Conservation (phyloP, 2,888 invertebrate genomes). For the Drosophila phalerata region DNA sequence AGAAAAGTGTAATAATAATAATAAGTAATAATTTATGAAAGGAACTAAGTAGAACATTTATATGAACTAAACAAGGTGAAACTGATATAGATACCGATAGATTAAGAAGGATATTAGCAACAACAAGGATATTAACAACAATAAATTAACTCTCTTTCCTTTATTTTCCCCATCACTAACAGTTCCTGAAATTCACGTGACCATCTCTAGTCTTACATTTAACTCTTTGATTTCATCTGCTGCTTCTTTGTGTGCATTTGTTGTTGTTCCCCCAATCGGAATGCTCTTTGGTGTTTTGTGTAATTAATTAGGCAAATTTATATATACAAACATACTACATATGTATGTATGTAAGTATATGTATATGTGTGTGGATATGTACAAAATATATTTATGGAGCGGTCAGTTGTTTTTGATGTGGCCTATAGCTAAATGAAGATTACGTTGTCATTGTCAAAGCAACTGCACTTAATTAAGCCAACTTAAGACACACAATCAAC, state of each 20-base stretch:
- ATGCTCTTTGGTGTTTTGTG: constrained; percentile 58
- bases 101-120: no score
- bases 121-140: no score
- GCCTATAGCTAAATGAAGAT: constrained; percentile 63
- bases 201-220: constrained; percentile 33
- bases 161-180: not conserved
- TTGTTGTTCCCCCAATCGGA: constrained; percentile 25
- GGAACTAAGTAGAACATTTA: no score
- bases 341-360: not conserved
- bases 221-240: constrained; percentile 14
- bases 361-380: not conserved
- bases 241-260: constrained; percentile 8
- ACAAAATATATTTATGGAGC: constrained; percentile 41
- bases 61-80: no score
- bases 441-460: constrained; percentile 74
- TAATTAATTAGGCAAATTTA: constrained; percentile 79
- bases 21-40: no score
- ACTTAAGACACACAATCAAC: constrained; percentile 58
- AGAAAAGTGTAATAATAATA: no score
- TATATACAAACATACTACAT: constrained; percentile 40
- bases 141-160: not conserved
- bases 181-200: constrained; percentile 27
- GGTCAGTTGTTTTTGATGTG: constrained; percentile 60
- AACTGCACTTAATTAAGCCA: constrained; percentile 79
- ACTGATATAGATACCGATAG: no score